Evolutionary conservation across 2,888 invertebrate species (phyloP).

Genomic region (Rhingia campestris): DNA sequence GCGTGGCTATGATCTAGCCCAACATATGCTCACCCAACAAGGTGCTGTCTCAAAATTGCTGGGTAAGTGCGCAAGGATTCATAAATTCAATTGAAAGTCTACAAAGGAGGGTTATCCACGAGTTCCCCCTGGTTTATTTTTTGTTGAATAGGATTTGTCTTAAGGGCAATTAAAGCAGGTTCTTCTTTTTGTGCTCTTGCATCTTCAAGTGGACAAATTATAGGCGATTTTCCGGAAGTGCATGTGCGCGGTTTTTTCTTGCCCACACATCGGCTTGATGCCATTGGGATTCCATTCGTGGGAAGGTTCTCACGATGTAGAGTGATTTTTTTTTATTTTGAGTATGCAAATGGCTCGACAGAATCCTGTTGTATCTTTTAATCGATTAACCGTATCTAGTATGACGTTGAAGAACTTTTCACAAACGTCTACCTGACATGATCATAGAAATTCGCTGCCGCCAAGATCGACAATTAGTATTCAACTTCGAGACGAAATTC

Average conservation of each 20-base stretch:
- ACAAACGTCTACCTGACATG: neutral
- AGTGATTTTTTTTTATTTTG: neutral
- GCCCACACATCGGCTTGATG: neutral
- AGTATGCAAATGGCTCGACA: slow-evolving; percentile 7
- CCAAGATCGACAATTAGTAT: slow-evolving; percentile 8
- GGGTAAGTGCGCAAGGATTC: slow-evolving; percentile 86
- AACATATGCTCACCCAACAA: slow-evolving; percentile 95
- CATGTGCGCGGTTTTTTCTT: neutral
- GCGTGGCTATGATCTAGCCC: slow-evolving; percentile 94
- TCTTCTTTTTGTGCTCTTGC: slow-evolving; percentile 12
- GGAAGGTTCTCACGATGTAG: slow-evolving; percentile 12
- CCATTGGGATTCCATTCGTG: slow-evolving; percentile 2
- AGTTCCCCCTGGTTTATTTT: slow-evolving; percentile 7
- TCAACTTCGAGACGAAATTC: slow-evolving; percentile 15
- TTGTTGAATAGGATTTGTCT: slow-evolving; percentile 40
- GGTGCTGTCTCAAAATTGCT: slow-evolving; percentile 95
- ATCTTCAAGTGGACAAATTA: slow-evolving; percentile 48
- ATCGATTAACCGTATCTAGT: neutral
- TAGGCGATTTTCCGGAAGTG: slow-evolving; percentile 52
- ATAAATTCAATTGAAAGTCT: slow-evolving; percentile 62
- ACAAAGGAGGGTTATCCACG: neutral
- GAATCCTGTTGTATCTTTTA: neutral
- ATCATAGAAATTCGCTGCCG: neutral
- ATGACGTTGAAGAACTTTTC: neutral
- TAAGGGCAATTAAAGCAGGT: slow-evolving; percentile 35